These are phyloP conservation scores for Cheilosia grossa DNA, from an alignment of 2,888 invertebrate species.

Conservation along the genomic window DNA sequence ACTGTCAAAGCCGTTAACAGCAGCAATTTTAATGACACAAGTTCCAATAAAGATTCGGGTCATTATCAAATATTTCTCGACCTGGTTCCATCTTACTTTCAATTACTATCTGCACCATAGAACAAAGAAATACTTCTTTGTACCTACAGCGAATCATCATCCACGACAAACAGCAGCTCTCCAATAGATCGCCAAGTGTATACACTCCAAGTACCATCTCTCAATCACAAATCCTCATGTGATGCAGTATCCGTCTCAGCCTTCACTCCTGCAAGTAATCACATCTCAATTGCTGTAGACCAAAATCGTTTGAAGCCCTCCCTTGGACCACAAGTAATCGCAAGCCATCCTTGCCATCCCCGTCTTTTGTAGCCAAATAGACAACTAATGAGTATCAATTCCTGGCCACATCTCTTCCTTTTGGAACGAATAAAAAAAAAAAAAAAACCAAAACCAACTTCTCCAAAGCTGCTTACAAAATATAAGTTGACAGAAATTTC, in stretches of 20 bases:
- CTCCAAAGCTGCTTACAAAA: constrained; percentile 29
- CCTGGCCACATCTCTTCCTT: constrained; percentile 30
- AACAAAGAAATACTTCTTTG: no score
- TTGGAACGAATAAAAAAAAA: neutral
- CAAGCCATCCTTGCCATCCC: constrained; percentile 38
- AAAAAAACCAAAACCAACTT: neutral
- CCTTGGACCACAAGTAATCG: constrained; percentile 65
- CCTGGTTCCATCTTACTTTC: no score
- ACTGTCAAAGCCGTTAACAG: no score
- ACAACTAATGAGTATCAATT: constrained; percentile 75
- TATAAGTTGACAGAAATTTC: constrained; percentile 73
- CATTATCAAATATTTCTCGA: no score
- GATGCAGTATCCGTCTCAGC: neutral
- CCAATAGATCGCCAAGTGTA: neutral
- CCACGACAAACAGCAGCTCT: no score
- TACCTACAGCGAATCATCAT: no score
- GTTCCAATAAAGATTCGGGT: no score
- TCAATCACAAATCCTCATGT: neutral
- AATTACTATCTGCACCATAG: no score
- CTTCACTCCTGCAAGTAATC: neutral
- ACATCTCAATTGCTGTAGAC: constrained; percentile 38
- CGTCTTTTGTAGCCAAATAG: constrained; percentile 63
- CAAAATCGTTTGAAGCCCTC: constrained; percentile 67
- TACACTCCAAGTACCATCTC: neutral
- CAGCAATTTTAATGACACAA: no score